Percentiles rank a stretch among this genome's conserved stretches.
phyloP scores from a whole-genome alignment of 2,797 vertebrate species.

The Chelon labrosus region DNA sequence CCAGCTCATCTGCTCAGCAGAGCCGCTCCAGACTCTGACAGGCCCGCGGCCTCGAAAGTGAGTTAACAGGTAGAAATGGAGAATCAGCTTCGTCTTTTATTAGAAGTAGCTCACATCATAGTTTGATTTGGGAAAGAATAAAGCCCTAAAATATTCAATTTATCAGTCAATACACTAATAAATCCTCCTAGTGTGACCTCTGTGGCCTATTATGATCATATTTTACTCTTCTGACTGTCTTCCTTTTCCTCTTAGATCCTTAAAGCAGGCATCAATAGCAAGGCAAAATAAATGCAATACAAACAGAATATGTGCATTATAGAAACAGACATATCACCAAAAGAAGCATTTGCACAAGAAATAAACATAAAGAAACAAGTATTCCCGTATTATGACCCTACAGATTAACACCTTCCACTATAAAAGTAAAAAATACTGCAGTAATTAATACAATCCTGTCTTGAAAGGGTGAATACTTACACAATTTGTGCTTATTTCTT shows the following conservation, averaged over 20 bases:
- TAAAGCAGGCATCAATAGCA: not conserved
- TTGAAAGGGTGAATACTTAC: no score
- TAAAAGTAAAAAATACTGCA: not conserved
- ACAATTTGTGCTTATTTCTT: not conserved
- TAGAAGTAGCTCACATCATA: not conserved
- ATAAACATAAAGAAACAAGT: not conserved
- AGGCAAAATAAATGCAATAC: not conserved
- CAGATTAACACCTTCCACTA: not conserved
- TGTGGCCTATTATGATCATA: not conserved
- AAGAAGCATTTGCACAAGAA: not conserved
- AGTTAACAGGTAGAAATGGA: conserved; percentile 74
- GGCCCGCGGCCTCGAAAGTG: conserved; percentile 44
- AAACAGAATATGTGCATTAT: no score
- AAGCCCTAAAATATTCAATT: not conserved
- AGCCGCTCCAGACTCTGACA: conserved; percentile 53
- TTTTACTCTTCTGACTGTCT: not conserved
- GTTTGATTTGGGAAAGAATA: not conserved
- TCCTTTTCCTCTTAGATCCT: not conserved
- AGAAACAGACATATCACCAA: no score
- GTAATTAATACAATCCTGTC: no score
- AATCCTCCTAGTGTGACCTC: not conserved
- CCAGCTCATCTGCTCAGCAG: conserved; percentile 83
- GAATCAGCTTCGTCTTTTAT: not conserved
- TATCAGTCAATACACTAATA: not conserved
- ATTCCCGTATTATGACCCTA: not conserved